Conservation (phyloP, 2,888 invertebrate genomes). For the Andricus curvator region DNA sequence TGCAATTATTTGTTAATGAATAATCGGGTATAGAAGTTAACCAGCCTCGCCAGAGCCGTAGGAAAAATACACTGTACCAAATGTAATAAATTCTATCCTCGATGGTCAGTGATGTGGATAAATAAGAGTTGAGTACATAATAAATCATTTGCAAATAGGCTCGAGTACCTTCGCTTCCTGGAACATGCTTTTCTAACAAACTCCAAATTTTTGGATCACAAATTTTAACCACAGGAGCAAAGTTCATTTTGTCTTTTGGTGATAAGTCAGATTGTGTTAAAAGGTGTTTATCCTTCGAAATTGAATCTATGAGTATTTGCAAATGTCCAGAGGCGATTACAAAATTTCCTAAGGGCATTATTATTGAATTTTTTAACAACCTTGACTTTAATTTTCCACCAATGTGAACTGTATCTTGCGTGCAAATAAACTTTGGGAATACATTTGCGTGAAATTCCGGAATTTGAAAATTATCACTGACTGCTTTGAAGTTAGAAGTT, state of each 20-base stretch:
- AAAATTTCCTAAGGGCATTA: constrained; percentile 48
- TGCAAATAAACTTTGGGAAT: neutral
- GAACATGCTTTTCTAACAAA: constrained; percentile 50
- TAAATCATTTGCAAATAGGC: neutral
- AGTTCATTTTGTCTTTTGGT: no score
- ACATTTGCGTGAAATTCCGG: constrained; percentile 26
- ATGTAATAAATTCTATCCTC: no score
- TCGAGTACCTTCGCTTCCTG: constrained; percentile 43
- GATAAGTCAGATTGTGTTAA: constrained; percentile 40
- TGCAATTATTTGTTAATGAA: no score
- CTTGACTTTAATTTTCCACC: constrained; percentile 58
- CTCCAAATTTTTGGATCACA: constrained; percentile 49
- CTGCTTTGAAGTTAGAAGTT: constrained; percentile 43
- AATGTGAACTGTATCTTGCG: constrained; percentile 61
- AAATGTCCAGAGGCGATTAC: constrained; percentile 38
- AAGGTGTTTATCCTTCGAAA: constrained; percentile 25
- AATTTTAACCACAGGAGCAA: constrained; percentile 43
- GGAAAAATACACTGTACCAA: no score
- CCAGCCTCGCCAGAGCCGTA: no score
- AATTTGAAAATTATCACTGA: constrained; percentile 25
- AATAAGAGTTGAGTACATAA: no score
- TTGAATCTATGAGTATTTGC: neutral
- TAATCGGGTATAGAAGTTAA: no score
- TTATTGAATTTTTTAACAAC: constrained; percentile 52
- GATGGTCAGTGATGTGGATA: no score